Conservation (phyloP, 2,113 vertebrate species). For the Nothobranchius kuhntae region DNA sequence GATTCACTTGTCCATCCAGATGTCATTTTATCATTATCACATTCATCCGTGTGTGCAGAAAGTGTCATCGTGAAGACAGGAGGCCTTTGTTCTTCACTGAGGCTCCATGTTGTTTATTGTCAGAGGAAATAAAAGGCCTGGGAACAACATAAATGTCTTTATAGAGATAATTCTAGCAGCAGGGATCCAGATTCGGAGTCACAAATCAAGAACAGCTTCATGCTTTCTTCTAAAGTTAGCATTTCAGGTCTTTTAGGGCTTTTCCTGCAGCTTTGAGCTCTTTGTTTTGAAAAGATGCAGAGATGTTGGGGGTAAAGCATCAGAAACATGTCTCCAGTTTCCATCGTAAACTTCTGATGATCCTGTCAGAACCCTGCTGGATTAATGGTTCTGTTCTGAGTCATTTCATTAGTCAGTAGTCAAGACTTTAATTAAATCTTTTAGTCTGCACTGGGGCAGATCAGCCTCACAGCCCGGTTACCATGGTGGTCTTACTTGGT, state of each 20-base stretch:
- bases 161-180: neutral
- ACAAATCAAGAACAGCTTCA: neutral
- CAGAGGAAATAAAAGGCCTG: neutral
- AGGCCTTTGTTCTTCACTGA: conserved; percentile 3
- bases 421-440: neutral
- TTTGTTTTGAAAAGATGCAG: neutral
- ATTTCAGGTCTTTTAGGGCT: neutral
- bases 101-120: neutral
- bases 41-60: neutral
- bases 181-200: neutral
- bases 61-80: neutral
- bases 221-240: too few species aligned
- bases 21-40: neutral
- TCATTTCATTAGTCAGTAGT: neutral
- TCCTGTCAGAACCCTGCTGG: neutral
- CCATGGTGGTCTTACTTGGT: neutral
- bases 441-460: neutral
- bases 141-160: neutral
- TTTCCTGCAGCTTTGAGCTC: neutral
- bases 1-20: neutral
- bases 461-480: neutral
- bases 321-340: too few species aligned
- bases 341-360: neutral
- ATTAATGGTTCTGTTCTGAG: neutral
- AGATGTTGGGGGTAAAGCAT: too few species aligned